Percentiles rank a stretch among this genome's conserved stretches.
Evolutionary conservation across 2,113 vertebrate genomes (phyloP).

Genomic region (Mellivora capensis): DNA sequence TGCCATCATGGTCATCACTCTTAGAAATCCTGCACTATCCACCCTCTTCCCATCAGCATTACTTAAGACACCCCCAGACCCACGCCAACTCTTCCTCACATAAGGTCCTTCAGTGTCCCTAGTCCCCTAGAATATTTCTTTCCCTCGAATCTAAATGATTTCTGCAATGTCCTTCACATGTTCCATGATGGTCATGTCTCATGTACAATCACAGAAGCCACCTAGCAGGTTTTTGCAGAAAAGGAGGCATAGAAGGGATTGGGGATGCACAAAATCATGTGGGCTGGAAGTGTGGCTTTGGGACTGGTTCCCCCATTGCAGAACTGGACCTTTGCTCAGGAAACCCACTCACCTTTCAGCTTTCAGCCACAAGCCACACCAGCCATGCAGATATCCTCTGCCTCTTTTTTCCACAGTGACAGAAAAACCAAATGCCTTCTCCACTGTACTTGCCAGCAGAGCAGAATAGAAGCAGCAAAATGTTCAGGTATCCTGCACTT

Average conservation of each 20-base stretch:
- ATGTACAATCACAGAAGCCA: background rate
- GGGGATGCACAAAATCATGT: background rate
- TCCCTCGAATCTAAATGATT: background rate
- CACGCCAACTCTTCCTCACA: background rate
- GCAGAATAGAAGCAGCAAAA: background rate
- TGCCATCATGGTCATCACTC: background rate
- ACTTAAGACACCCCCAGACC: background rate
- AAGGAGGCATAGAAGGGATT: background rate
- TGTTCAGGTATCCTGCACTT: background rate
- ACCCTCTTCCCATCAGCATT: too few relatives aligned
- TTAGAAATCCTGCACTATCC: background rate
- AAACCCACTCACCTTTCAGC: background rate
- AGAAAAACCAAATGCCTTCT: background rate
- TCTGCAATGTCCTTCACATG: background rate
- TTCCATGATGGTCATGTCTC: background rate
- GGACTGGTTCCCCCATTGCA: background rate
- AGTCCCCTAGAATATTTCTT: background rate
- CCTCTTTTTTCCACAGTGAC: background rate
- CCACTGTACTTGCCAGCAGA: background rate
- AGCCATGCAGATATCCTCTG: background rate
- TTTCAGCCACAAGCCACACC: background rate
- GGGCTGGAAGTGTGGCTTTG: background rate
- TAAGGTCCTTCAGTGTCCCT: background rate
- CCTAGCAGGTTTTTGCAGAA: background rate
- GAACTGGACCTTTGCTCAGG: background rate